Evolutionary conservation across 2,113 vertebrate genomes (phyloP), one percentile per base, ranked within the genome.

Genomic region (Solea solea): DNA sequence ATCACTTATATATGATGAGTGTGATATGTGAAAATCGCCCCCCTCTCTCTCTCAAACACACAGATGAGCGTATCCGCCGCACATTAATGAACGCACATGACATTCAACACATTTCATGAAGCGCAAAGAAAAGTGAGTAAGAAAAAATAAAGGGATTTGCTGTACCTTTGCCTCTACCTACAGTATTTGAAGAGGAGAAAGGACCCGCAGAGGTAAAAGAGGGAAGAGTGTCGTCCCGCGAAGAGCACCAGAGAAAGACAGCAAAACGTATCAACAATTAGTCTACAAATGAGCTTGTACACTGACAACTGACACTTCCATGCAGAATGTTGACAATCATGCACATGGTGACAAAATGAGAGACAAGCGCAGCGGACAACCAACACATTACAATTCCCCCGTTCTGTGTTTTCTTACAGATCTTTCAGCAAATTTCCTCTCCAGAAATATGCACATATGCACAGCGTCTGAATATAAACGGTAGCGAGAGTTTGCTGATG

Each of bases 101-200:
- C n/a, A 60, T 39, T 54, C 56, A 51, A 56, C 66, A 68, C 40
- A 46, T 27, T 58, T 52, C 25, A 59, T 9, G 41, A 57, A 83
- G 59, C 39, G 14, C 48, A 67, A 8, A 74, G 65, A 41, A 73
- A n/a, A 10, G 76, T 10, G n/a, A 68, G 52, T 11, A 72, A 16
- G 63, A 48, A 72, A 69, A 70, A 45, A 72, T 66, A 70, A 85
- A 65, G 41, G 48, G 53, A 78, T 34, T 50, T 82, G 64, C 74
- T 94, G 93, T 97, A 98, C 96, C 96, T 98, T 96, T 98, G 93
- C 93, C 95, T 96, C 96, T 96, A 95, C 96, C 96, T 97, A 96
- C 81, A 95, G 92, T 90, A 81, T 83, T 94, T 82, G 94, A 56
- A 94, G 93, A 92, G 78, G 73, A 90, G 86, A 87, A 80, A 67